Conservation (phyloP, 2,888 invertebrate genomes). For the Tholera decimalis region DNA sequence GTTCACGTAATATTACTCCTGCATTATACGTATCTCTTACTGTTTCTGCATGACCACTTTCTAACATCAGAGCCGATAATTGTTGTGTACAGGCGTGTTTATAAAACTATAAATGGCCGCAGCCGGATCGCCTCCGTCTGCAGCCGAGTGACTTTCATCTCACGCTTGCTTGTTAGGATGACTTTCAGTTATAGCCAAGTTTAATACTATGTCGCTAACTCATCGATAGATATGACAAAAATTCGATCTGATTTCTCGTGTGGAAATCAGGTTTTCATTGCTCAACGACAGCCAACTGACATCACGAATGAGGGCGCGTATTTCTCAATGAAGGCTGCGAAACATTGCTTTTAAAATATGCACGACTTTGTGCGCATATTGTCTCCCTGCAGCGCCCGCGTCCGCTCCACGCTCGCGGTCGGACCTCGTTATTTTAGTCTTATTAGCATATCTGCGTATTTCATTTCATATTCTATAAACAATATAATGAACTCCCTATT, state of each 20-base stretch:
- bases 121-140: conserved; percentile 63
- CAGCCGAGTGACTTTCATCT: conserved; percentile 78
- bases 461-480: conserved; percentile 48
- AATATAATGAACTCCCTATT: conserved; percentile 33
- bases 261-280: conserved; percentile 89
- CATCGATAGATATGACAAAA: conserved; percentile 75
- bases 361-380: conserved; percentile 85
- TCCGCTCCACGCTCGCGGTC: conserved; percentile 48
- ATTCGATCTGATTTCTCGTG: conserved; percentile 84
- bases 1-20: conserved; percentile 58
- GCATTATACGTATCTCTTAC: conserved; percentile 51
- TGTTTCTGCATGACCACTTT: conserved; percentile 78
- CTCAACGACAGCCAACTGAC: conserved; percentile 84
- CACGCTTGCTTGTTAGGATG: conserved; percentile 76
- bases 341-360: conserved; percentile 89
- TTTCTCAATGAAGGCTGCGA: conserved; percentile 90
- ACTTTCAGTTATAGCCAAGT: conserved; percentile 60
- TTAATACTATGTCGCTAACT: conserved; percentile 48
- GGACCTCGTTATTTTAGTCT: conserved; percentile 24
- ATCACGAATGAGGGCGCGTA: conserved; percentile 89
- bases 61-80: conserved; percentile 77
- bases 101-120: conserved; percentile 41
- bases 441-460: conserved; percentile 38
- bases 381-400: conserved; percentile 67
- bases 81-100: conserved; percentile 70